Evolutionary conservation across 2,888 invertebrate genomes (phyloP).

Genomic region (Pycnomerus fuliginosus): DNA sequence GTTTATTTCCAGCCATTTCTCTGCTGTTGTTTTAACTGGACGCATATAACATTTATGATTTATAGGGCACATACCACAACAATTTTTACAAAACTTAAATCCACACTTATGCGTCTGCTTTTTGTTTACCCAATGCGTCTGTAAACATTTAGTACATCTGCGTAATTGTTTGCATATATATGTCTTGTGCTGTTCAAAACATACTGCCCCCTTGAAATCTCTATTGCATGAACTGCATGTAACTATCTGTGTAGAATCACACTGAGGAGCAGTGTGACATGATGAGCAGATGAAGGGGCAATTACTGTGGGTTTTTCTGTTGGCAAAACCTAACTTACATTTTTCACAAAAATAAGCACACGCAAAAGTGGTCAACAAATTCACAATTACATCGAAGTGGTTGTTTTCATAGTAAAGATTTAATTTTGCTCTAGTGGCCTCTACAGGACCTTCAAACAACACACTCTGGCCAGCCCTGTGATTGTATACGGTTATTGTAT

Average conservation of each 20-base stretch:
- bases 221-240: constrained; percentile 8
- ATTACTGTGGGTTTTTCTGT: constrained; percentile 1
- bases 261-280: constrained; percentile 6
- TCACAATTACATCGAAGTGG: constrained; percentile 16
- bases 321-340: constrained; percentile 2
- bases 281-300: constrained; percentile 9
- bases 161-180: not conserved
- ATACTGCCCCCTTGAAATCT: constrained; percentile 3
- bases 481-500: constrained; percentile 6
- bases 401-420: constrained; percentile 10
- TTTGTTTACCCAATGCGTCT: not conserved
- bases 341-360: constrained; percentile 10
- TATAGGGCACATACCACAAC: constrained; percentile 2
- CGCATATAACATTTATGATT: constrained; percentile 8
- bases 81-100: not conserved
- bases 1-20: not conserved
- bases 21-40: not conserved
- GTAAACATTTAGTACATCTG: constrained; percentile 4
- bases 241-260: not conserved
- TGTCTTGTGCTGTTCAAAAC: constrained; percentile 4
- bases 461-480: not conserved
- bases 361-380: constrained; percentile 6
- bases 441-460: constrained; percentile 4
- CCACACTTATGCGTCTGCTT: constrained; percentile 1
- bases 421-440: not conserved